phyloP scores from a whole-genome alignment of 2,888 invertebrate species.

The Megamerina dolium region DNA sequence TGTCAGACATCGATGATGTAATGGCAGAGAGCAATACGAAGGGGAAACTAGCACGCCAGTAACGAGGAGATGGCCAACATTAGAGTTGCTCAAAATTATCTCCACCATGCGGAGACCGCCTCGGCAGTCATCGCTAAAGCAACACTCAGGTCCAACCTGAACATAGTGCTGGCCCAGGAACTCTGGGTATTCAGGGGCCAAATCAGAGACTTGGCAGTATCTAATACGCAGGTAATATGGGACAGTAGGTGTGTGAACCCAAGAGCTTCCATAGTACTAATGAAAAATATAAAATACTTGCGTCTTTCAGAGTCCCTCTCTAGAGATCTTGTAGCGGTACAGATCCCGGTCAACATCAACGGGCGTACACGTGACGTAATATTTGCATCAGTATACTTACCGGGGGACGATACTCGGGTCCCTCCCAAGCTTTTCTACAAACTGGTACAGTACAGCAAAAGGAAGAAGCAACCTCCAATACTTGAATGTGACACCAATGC shows the following conservation, averaged over 20 bases:
- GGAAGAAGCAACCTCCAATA: neutral
- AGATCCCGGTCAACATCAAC: slow-evolving; percentile 2
- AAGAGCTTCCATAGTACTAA: neutral
- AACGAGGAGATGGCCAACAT: neutral
- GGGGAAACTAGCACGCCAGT: neutral
- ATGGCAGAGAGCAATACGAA: neutral
- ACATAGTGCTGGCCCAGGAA: slow-evolving; percentile 2
- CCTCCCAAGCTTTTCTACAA: neutral
- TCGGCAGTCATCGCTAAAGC: slow-evolving; percentile 2
- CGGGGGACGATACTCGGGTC: neutral
- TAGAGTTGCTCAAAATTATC: neutral
- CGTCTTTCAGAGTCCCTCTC: slow-evolving; percentile 5
- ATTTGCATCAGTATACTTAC: neutral
- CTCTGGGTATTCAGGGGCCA: neutral
- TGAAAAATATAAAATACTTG: neutral
- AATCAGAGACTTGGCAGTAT: neutral
- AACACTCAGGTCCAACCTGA: neutral
- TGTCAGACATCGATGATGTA: neutral
- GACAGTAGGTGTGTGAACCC: neutral
- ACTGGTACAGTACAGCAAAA: neutral
- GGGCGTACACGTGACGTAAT: neutral
- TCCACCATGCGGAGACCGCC: neutral
- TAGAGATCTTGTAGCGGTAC: neutral
- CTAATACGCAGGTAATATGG: slow-evolving; percentile 1
- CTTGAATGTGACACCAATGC: neutral